These are phyloP conservation scores for Salminus brasiliensis DNA, from an alignment of 2,113 vertebrate species.

Conservation along the genomic window DNA sequence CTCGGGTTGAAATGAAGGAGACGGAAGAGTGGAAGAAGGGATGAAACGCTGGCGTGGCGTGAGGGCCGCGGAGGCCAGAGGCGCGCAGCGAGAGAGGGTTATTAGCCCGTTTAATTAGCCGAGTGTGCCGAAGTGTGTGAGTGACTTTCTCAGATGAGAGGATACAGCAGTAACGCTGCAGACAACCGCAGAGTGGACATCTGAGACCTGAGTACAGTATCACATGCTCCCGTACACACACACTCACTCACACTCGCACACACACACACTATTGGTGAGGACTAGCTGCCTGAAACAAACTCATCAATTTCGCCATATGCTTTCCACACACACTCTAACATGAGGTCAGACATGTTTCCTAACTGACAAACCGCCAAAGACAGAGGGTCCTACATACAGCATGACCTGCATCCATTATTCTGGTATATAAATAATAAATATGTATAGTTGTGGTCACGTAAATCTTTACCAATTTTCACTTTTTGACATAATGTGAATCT, in stretches of 20 bases:
- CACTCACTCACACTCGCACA: constrained; percentile 31
- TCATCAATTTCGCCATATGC: constrained; percentile 50
- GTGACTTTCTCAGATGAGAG: constrained; percentile 58
- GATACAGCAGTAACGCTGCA: constrained; percentile 50
- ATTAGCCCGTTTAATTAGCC: constrained; percentile 56
- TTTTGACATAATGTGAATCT: too few species aligned
- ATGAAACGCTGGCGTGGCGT: constrained; percentile 8
- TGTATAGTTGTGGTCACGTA: too few species aligned
- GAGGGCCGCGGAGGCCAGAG: not conserved
- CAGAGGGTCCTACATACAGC: not conserved
- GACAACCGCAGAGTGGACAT: constrained; percentile 53
- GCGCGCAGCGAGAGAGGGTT: constrained; percentile 29
- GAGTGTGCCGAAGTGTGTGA: constrained; percentile 49
- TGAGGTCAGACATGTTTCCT: constrained; percentile 10
- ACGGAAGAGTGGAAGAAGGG: constrained; percentile 14
- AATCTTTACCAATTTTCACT: too few species aligned
- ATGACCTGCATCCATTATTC: too few species aligned
- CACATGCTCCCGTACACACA: constrained; percentile 5
- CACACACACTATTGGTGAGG: constrained; percentile 35
- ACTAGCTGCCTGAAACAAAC: constrained; percentile 27
- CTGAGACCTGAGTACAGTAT: constrained; percentile 32
- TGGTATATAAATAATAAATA: too few species aligned
- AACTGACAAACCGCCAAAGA: constrained; percentile 31
- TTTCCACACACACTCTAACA: constrained; percentile 27
- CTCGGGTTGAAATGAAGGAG: constrained; percentile 1